Conservation (phyloP, 2,888 invertebrate species). For the Ditylenchus weischeri region DNA sequence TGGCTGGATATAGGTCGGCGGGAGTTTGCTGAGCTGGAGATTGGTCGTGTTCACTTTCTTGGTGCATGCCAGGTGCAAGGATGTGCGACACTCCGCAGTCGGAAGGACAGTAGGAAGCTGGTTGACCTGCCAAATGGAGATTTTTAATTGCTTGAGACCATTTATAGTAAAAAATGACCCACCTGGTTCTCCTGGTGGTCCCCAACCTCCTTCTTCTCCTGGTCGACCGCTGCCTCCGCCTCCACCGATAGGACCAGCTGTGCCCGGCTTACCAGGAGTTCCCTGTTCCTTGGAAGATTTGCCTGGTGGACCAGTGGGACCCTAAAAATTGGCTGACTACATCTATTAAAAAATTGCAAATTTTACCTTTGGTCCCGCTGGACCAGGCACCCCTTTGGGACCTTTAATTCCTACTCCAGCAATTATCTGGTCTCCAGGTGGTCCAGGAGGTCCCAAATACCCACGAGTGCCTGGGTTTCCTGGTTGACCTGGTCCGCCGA, state of each 20-base stretch:
- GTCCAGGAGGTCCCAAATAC: conserved; percentile 25
- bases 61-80: conserved; percentile 36
- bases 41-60: conserved; percentile 1
- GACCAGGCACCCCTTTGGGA: conserved; percentile 53
- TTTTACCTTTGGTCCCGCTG: conserved; percentile 36
- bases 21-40: background rate
- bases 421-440: conserved; percentile 44
- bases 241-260: conserved; percentile 45
- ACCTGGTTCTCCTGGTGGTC: conserved; percentile 54
- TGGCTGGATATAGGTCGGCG: background rate
- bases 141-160: background rate
- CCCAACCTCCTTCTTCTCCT: conserved; percentile 49
- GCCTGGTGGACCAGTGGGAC: conserved; percentile 47
- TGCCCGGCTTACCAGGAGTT: conserved; percentile 46
- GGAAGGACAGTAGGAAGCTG: conserved; percentile 51
- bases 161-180: background rate
- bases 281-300: conserved; percentile 25
- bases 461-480: conserved; percentile 49
- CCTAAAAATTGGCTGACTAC: conserved; percentile 28
- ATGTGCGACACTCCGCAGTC: conserved; percentile 55
- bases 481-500: conserved; percentile 46
- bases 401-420: conserved; percentile 55
- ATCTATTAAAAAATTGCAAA: background rate
- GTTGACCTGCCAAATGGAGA: conserved; percentile 35
- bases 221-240: conserved; percentile 42